Base-by-base conservation (phyloP, 2,113 vertebrate species). In the Lethenteron camtschaticum region DNA sequence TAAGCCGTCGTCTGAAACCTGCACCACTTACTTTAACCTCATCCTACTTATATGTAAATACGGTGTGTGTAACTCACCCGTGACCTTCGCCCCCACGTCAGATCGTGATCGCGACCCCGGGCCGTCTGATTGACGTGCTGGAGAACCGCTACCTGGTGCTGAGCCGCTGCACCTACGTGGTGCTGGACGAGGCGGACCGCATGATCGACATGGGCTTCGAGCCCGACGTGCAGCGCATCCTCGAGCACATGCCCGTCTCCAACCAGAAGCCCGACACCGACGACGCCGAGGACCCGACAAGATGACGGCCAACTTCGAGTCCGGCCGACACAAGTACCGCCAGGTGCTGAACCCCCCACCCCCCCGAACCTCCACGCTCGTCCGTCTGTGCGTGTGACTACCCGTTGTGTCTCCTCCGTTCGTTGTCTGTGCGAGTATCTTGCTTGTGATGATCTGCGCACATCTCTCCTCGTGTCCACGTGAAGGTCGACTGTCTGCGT, bases 181-280 rank as follows among this genome's bases (percentile, higher is more conserved):
- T 97, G 72, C 82, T 97, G 70, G 92, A 97, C 1, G 92, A 97
- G 78, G 92, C 92, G 0, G 92, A 97, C 12, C 84, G 92, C 70
- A 97, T 97, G 92, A 97, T 97, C 55, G 92, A 97, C 79, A 97
- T 97, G 91, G 92, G 92, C 75, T 97, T 97, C 7, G 92, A 97
- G 78, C 91, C 92, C 0, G 92, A 97, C 0, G 92, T 97, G 60
- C 90, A 97, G 76, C 95, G 95, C 80, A 97, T 97, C 73, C 79
- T 97, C 76, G 92, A 97, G 77, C 87, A 95, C 81, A 92, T 97
- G 83, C 92, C 92, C 0, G 92, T 96, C 75, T 91, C 84, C 77
- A 97, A 97, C 79, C 92, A 95, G 78, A 97, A 97, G 73, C 92
- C 92, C 0, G 92, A 97, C 79, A 95, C 91, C 0, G 92, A 97